Conservation (phyloP, 2,888 invertebrate species). For the Polydrusus cervinus region DNA sequence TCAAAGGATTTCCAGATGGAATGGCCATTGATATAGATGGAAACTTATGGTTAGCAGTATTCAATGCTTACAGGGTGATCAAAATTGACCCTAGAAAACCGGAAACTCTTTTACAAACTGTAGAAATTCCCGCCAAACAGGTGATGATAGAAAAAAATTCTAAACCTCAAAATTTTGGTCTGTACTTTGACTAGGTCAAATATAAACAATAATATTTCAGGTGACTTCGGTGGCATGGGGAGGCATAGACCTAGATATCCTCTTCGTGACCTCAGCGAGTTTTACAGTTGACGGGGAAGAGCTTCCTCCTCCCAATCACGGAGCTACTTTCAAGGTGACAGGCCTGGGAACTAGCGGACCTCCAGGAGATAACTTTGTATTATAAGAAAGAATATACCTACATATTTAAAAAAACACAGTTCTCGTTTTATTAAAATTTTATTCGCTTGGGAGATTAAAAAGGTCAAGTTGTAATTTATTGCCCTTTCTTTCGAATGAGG, state of each 20-base stretch:
- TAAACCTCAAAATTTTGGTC: too few species aligned
- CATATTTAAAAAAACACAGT: not conserved
- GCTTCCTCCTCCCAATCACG: constrained; percentile 63
- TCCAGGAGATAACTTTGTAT: constrained; percentile 55
- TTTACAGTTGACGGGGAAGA: constrained; percentile 59
- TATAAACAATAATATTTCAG: constrained; percentile 51
- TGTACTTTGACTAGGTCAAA: too few species aligned
- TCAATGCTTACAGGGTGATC: constrained; percentile 77
- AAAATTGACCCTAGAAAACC: constrained; percentile 74
- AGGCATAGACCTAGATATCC: constrained; percentile 60
- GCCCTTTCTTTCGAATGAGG: too few species aligned
- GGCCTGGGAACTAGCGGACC: constrained; percentile 67
- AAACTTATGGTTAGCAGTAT: constrained; percentile 86
- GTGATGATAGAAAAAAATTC: constrained; percentile 62
- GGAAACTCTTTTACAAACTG: constrained; percentile 75
- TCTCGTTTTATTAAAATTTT: not conserved
- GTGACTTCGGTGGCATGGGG: constrained; percentile 64
- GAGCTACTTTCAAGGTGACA: constrained; percentile 68
- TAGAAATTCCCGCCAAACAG: constrained; percentile 79
- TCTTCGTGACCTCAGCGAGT: constrained; percentile 61
- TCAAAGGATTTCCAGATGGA: constrained; percentile 78
- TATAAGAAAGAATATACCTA: constrained; percentile 43
- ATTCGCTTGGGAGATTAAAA: not conserved
- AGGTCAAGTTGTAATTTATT: too few species aligned
- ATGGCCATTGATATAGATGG: constrained; percentile 88